phyloP scores from a whole-genome alignment of 2,888 invertebrate genomes.

The Diarsia dahlii region DNA sequence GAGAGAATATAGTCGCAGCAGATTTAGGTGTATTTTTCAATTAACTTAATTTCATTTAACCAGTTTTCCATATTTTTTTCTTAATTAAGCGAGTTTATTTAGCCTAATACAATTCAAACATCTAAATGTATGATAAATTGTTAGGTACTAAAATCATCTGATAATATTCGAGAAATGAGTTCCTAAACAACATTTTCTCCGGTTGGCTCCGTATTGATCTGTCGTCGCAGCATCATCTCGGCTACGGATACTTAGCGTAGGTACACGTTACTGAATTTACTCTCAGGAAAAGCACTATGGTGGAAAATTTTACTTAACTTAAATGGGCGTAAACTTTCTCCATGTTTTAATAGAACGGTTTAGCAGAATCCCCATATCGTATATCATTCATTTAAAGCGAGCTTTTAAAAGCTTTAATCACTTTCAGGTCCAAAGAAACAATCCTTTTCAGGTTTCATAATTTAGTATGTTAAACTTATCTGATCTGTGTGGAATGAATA shows the following conservation, averaged over 20 bases:
- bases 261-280: conserved; percentile 35
- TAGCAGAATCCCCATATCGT: background rate
- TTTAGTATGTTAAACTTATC: background rate
- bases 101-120: background rate
- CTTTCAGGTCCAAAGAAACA: background rate
- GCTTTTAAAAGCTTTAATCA: conserved; percentile 6
- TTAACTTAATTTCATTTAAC: background rate
- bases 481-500: too few species aligned
- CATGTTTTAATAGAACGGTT: background rate
- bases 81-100: background rate
- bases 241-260: conserved; percentile 36
- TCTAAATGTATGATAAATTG: background rate
- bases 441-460: conserved; percentile 8
- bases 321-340: background rate
- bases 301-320: background rate
- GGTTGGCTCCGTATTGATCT: conserved; percentile 82
- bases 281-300: conserved; percentile 22
- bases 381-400: background rate
- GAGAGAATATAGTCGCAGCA: background rate
- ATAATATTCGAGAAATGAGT: conserved; percentile 22
- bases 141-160: background rate
- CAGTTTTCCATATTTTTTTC: background rate
- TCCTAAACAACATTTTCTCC: conserved; percentile 73
- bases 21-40: background rate
- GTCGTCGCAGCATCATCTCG: conserved; percentile 81